These are phyloP conservation scores for Drosophila navojoa DNA, from an alignment of 1,140 invertebrate species.

Conservation along the genomic window DNA sequence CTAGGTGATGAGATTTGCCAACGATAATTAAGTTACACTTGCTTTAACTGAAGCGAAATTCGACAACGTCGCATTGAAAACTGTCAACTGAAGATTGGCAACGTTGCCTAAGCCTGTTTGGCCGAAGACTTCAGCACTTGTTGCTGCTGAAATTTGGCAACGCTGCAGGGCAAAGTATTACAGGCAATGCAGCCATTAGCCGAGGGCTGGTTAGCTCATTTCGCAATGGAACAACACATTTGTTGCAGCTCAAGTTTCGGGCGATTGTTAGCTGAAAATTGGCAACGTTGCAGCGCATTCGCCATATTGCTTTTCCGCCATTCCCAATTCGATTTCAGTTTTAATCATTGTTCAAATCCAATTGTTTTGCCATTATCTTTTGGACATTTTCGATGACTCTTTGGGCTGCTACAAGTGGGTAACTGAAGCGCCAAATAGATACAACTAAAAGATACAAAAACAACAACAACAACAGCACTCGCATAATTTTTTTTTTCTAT, in stretches of 20 bases:
- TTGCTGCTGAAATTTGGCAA: too few relatives aligned
- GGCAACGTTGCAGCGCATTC: slow-evolving; percentile 12
- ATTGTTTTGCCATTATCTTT: slow-evolving; percentile 1
- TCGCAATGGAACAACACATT: too few relatives aligned
- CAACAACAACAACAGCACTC: slow-evolving; percentile 69
- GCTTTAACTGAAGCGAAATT: too few relatives aligned
- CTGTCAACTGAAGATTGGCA: too few relatives aligned
- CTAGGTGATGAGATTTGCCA: background rate
- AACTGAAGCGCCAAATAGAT: slow-evolving; percentile 42
- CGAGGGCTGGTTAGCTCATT: background rate
- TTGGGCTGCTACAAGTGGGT: slow-evolving; percentile 28
- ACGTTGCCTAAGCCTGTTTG: too few relatives aligned
- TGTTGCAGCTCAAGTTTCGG: background rate
- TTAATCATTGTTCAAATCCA: background rate
- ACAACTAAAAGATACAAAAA: slow-evolving; percentile 8
- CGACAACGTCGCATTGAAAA: background rate
- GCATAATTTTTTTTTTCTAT: slow-evolving; percentile 49
- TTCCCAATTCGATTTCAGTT: background rate
- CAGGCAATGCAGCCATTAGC: background rate
- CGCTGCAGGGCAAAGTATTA: background rate
- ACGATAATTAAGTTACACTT: too few relatives aligned
- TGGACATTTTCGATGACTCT: background rate
- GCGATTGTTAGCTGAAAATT: background rate
- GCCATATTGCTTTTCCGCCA: background rate
- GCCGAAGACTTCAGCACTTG: too few relatives aligned